phyloP scores from a whole-genome alignment of 2,113 vertebrate genomes.

The Corythornis cristatus region DNA sequence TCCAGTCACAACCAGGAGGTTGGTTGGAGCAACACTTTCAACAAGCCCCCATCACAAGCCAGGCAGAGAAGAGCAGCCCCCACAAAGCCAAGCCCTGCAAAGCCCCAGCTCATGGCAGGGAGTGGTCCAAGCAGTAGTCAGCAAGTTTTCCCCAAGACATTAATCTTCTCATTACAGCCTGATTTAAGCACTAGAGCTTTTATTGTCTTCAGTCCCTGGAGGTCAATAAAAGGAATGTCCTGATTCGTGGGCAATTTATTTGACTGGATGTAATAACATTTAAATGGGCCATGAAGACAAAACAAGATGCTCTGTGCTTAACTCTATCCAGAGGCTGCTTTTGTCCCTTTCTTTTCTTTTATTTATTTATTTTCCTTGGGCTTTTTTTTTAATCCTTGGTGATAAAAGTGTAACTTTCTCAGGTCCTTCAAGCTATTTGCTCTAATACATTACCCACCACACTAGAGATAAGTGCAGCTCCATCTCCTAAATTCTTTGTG shows the following conservation, averaged over 20 bases:
- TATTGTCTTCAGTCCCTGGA: neutral
- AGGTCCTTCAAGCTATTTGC: neutral
- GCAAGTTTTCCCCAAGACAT: neutral
- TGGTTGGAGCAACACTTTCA: neutral
- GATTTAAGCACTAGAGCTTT: neutral
- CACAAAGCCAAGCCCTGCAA: neutral
- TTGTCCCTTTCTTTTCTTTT: neutral
- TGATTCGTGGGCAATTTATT: constrained; percentile 28
- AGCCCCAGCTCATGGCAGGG: neutral
- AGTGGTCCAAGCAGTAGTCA: neutral
- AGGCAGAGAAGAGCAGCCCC: neutral
- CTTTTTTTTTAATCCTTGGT: neutral
- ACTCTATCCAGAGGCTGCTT: neutral
- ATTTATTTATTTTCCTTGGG: neutral
- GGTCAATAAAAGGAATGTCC: neutral
- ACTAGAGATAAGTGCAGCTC: neutral
- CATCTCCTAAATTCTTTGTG: neutral
- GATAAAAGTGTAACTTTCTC: neutral
- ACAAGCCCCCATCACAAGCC: neutral
- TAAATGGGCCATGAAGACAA: neutral
- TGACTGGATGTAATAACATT: neutral
- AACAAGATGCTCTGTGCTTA: neutral
- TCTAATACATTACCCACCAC: neutral
- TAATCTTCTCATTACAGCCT: neutral
- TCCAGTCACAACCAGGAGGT: neutral